phyloP scores from a whole-genome alignment of 2,797 vertebrate genomes.

The Sebastes miniatus region DNA sequence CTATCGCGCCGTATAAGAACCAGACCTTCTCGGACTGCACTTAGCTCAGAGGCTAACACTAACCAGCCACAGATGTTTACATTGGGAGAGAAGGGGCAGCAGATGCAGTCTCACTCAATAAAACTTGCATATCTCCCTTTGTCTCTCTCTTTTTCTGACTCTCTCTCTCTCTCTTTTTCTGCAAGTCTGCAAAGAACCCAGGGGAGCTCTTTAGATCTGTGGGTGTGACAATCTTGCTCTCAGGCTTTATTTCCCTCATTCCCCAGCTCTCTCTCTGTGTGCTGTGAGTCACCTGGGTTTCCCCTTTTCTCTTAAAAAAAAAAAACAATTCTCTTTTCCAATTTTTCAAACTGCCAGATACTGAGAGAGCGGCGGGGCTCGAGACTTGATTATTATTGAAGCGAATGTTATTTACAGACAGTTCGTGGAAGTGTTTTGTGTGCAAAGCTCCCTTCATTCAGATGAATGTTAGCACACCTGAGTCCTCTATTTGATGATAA shows the following conservation, averaged over 20 bases:
- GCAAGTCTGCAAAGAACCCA: slow-evolving; percentile 67
- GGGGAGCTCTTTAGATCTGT: slow-evolving; percentile 76
- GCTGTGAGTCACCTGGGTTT: slow-evolving; percentile 78
- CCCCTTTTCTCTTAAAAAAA: slow-evolving; percentile 43
- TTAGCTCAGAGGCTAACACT: slow-evolving; percentile 87
- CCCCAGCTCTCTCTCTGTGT: slow-evolving; percentile 52
- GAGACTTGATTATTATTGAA: slow-evolving; percentile 39
- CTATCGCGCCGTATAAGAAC: slow-evolving; percentile 83
- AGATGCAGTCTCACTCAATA: slow-evolving; percentile 83
- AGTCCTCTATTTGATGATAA: slow-evolving; percentile 71
- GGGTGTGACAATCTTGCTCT: slow-evolving; percentile 74
- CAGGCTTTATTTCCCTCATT: slow-evolving; percentile 70
- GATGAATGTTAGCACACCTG: slow-evolving; percentile 74
- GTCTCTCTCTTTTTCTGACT: slow-evolving; percentile 66
- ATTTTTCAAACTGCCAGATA: slow-evolving; percentile 48
- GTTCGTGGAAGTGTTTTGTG: slow-evolving; percentile 35
- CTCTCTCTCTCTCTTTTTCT: slow-evolving; percentile 31
- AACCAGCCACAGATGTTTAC: slow-evolving; percentile 86
- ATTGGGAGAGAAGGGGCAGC: slow-evolving; percentile 77
- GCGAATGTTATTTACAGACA: slow-evolving; percentile 42
- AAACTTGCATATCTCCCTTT: slow-evolving; percentile 80
- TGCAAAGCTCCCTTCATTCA: slow-evolving; percentile 58
- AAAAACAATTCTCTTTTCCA: slow-evolving; percentile 35
- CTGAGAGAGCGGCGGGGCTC: slow-evolving; percentile 29
- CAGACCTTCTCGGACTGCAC: slow-evolving; percentile 85